Evolutionary conservation across 2,113 vertebrate species (phyloP), one percentile per base, ranked within the genome.

Genomic region (Callopanchax toddi): DNA sequence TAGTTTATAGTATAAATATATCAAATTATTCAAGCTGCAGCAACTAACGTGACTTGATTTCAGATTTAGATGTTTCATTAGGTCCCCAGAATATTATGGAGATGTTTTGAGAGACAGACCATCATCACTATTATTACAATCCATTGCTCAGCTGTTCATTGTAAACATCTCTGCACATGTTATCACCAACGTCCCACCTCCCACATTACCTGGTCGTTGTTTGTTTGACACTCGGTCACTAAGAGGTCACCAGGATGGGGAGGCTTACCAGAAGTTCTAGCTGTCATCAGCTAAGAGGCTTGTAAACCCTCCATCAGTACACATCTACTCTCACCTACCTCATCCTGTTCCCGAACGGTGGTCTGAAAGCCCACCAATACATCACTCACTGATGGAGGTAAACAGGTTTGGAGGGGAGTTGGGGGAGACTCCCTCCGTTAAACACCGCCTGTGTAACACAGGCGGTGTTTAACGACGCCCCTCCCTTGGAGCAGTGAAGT

Each of bases 211-310:
- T 13, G 8, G 29, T 22, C 34, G 2, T 8, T 13, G 26, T 21
- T 25, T 51, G 48, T 61, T 40, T 60, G 68, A 17, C 54, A 45
- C 48, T 26, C 26, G 2, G 12, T 13, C 54, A 26, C 40, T 44
- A 42, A 15, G n/a, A 22, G 26, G 10, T 37, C 21, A 9, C 21
- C 0, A 4, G 4, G 13, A 61, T 58, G 4, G 11, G 18, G 42
- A 61, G 42, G 71, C 57, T 60, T 13, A 68, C 54, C 74, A 78
- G 71, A 72, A 25, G 61, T 42, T 64, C 37, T 8, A 17, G 69
- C 78, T 77, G 62, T 85, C 85, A 67, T 65, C 77, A 49, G 39
- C 45, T 51, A 23, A 58, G 21, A 29, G 29, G 18, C 39, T 62
- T 71, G 46, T 60, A 71, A 63, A 57, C 20, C 40, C 1, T 52